Conservation (phyloP, 2,113 vertebrate species). For the Hiodon tergisus region DNA sequence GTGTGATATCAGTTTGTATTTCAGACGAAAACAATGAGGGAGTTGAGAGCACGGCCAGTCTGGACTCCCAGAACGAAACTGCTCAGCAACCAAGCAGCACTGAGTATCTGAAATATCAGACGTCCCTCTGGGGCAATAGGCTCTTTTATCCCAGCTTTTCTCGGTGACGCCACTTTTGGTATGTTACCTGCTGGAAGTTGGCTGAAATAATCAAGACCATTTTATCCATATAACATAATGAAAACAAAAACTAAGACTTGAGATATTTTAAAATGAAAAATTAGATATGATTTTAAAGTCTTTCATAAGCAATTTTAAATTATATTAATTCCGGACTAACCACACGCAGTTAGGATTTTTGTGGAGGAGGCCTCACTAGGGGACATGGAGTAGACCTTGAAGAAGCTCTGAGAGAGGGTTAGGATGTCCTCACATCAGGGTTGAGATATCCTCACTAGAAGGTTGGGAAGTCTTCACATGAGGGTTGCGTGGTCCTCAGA, state of each 20-base stretch:
- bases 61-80: not conserved
- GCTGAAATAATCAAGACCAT: not conserved
- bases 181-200: not conserved
- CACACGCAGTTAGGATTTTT: not conserved
- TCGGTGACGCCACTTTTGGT: not conserved
- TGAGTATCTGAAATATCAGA: not conserved
- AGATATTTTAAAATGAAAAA: too few relatives aligned
- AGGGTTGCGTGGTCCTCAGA: not conserved
- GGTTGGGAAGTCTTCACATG: not conserved
- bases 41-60: constrained; percentile 19
- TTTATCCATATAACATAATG: not conserved
- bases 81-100: not conserved
- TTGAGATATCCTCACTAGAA: too few relatives aligned
- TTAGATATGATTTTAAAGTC: too few relatives aligned
- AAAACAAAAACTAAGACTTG: constrained; percentile 1
- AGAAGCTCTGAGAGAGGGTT: not conserved
- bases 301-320: too few relatives aligned
- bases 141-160: not conserved
- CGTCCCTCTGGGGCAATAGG: constrained; percentile 2
- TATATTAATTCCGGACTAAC: too few relatives aligned
- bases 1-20: constrained; percentile 5
- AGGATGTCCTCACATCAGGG: not conserved
- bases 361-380: not conserved
- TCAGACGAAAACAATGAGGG: constrained; percentile 11
- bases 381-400: not conserved